Conservation (phyloP, 1,140 invertebrate genomes). For the Varroa destructor region DNA sequence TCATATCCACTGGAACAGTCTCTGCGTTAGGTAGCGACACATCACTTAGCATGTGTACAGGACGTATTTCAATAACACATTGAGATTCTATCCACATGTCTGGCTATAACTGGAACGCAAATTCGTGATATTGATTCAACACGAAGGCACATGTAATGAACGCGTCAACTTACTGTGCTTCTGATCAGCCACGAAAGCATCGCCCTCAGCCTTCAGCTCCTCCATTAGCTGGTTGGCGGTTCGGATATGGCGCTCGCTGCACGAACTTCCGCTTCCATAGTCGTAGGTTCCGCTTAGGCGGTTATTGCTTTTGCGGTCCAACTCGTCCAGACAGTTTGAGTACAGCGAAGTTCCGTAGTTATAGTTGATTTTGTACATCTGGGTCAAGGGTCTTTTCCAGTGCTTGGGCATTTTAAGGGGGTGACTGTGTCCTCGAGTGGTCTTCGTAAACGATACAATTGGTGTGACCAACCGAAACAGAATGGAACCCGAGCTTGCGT, state of each 20-base stretch:
- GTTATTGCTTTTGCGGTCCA: slow-evolving; percentile 27
- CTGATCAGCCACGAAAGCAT: slow-evolving; percentile 20
- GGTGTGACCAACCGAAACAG: background rate
- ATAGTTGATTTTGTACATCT: slow-evolving; percentile 27
- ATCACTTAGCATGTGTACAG: no score
- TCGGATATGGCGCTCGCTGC: background rate
- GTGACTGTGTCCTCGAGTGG: background rate
- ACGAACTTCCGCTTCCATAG: background rate
- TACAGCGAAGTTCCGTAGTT: slow-evolving; percentile 19
- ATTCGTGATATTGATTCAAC: no score
- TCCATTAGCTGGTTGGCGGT: slow-evolving; percentile 18
- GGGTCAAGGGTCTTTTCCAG: slow-evolving; percentile 24
- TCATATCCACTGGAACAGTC: no score
- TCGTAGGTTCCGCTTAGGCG: slow-evolving; percentile 25
- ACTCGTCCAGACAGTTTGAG: slow-evolving; percentile 16
- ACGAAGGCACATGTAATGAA: no score
- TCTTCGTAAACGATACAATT: background rate
- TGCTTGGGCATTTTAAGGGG: slow-evolving; percentile 1
- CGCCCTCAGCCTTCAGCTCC: slow-evolving; percentile 13
- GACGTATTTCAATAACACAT: no score
- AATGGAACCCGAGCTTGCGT: background rate
- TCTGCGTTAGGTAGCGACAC: no score
- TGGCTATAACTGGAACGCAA: no score
- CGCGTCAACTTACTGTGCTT: slow-evolving; percentile 10
- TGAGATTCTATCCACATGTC: no score